Conservation (phyloP, 2,113 vertebrate species). For the Bos taurus region ARS-UCD2.0 NC_037333.1:97690001-97690500, state of each 20-base stretch:
- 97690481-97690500: not conserved
- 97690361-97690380: not conserved
- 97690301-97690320: not conserved
- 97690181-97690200: not conserved
- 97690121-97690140: not conserved
- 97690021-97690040: not conserved
- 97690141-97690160: not conserved
- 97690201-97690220: not conserved
- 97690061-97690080: not conserved
- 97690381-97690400: not conserved
- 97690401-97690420: not conserved
- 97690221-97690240: not conserved
- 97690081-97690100: not conserved
- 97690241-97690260: not conserved
- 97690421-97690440: accelerated
- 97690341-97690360: not conserved
- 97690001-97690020: not conserved
- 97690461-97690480: not conserved
- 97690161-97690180: not conserved
- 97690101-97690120: not conserved
- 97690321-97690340: not conserved
- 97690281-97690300: not conserved
- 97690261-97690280: not conserved
- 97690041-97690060: not conserved
- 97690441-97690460: not conserved